Conservation (phyloP, 2,797 vertebrate genomes). For the Mormyrops boulengeri region DNA sequence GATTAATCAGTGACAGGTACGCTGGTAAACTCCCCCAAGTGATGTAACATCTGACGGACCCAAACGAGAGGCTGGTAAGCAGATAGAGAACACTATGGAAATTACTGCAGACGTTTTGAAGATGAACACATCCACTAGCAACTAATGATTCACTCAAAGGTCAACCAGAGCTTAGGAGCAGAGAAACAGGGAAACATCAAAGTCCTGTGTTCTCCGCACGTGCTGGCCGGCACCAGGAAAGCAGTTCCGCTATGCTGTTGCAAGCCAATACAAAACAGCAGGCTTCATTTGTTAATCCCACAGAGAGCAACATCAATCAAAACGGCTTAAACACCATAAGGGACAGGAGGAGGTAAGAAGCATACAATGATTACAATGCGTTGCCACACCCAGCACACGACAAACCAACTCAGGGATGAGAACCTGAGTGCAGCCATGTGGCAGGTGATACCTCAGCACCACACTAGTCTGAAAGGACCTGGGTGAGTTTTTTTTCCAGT, state of each 20-base stretch:
- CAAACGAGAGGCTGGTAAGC: background rate
- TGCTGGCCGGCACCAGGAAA: slow-evolving; percentile 2
- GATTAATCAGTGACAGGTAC: background rate
- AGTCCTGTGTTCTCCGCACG: slow-evolving; percentile 11
- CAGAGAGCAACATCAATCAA: background rate
- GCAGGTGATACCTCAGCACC: background rate
- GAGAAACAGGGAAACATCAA: background rate
- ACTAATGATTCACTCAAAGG: background rate
- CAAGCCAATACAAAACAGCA: background rate
- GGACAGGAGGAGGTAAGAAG: background rate
- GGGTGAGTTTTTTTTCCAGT: background rate
- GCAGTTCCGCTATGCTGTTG: background rate
- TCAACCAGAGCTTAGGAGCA: background rate
- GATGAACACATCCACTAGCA: slow-evolving; percentile 1
- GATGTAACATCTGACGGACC: background rate
- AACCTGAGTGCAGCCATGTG: background rate
- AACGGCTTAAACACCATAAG: background rate
- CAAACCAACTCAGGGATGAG: background rate
- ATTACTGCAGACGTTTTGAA: background rate
- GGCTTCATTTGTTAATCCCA: background rate
- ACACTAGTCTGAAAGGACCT: background rate
- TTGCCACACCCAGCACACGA: background rate
- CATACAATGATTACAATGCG: background rate
- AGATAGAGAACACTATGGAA: background rate
- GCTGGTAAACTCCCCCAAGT: background rate